phyloP scores from a whole-genome alignment of 2,888 invertebrate genomes.

The Pheosia gnoma region DNA sequence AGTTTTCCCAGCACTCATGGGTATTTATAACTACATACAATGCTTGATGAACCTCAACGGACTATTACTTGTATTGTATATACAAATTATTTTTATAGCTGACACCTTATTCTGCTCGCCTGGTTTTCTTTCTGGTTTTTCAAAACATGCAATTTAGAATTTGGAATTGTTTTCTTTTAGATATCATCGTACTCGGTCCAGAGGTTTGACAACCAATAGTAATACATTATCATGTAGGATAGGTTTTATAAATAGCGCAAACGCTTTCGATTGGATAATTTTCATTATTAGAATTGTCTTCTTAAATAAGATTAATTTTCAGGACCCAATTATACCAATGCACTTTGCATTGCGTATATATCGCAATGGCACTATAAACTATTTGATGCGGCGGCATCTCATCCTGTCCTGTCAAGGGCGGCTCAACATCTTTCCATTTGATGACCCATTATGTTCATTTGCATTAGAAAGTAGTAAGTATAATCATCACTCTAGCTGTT shows the following conservation, averaged over 20 bases:
- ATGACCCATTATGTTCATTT: slow-evolving; percentile 97
- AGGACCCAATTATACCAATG: slow-evolving; percentile 95
- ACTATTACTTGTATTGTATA: slow-evolving; percentile 61
- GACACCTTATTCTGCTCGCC: slow-evolving; percentile 51
- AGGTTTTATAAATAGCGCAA: slow-evolving; percentile 38
- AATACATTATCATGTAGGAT: slow-evolving; percentile 34
- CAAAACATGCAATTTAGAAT: slow-evolving; percentile 41
- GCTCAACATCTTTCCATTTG: slow-evolving; percentile 97
- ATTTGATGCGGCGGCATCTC: slow-evolving; percentile 96
- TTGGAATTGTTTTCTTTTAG: slow-evolving; percentile 42
- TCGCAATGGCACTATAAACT: slow-evolving; percentile 96
- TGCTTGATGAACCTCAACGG: slow-evolving; percentile 62
- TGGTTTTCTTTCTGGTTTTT: slow-evolving; percentile 51
- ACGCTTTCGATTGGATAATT: slow-evolving; percentile 36
- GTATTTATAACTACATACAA: slow-evolving; percentile 70
- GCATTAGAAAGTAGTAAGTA: slow-evolving; percentile 98
- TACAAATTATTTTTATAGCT: slow-evolving; percentile 57
- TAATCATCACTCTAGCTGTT: slow-evolving; percentile 14
- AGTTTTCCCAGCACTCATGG: slow-evolving; percentile 73
- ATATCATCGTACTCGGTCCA: slow-evolving; percentile 49
- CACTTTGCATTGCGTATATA: slow-evolving; percentile 96
- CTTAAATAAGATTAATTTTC: slow-evolving; percentile 54
- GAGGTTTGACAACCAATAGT: slow-evolving; percentile 41
- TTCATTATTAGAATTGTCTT: slow-evolving; percentile 25
- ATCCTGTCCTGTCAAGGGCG: slow-evolving; percentile 97